Percentiles rank a stretch among this genome's conserved stretches.
Conservation (phyloP, 2,797 vertebrate genomes). For the Catostomus latipinnis region DNA sequence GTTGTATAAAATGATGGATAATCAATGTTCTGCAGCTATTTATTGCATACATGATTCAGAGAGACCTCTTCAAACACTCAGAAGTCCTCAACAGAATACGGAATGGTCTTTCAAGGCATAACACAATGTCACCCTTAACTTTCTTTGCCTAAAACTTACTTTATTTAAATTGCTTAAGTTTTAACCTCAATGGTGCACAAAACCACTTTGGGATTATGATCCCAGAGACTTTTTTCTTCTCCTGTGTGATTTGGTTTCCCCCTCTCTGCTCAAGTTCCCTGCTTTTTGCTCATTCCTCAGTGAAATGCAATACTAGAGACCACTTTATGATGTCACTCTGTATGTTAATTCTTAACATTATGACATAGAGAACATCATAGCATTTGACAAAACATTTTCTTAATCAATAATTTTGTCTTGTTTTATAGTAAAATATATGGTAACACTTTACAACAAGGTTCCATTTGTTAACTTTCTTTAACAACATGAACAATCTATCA, state of each 20-base stretch:
- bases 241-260: constrained; percentile 49
- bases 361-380: constrained; percentile 45
- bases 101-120: constrained; percentile 17
- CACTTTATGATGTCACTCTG: constrained; percentile 48
- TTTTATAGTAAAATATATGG: no score
- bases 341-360: constrained; percentile 39
- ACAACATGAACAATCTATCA: no score
- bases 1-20: neutral
- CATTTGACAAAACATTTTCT: constrained; percentile 1
- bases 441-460: no score
- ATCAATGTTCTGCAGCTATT: neutral
- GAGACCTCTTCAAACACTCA: constrained; percentile 14
- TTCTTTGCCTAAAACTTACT: constrained; percentile 34
- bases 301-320: constrained; percentile 53
- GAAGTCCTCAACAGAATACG: neutral
- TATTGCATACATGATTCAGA: constrained; percentile 13
- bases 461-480: no score
- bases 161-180: neutral
- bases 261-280: constrained; percentile 35
- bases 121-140: constrained; percentile 41
- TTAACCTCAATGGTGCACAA: constrained; percentile 8
- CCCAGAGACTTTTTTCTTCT: constrained; percentile 29
- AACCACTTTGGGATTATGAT: constrained; percentile 41
- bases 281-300: constrained; percentile 29
- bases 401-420: no score